These are phyloP conservation scores for Spilogale gracilis DNA, from an alignment of 2,113 vertebrate species.

Conservation along the genomic window DNA sequence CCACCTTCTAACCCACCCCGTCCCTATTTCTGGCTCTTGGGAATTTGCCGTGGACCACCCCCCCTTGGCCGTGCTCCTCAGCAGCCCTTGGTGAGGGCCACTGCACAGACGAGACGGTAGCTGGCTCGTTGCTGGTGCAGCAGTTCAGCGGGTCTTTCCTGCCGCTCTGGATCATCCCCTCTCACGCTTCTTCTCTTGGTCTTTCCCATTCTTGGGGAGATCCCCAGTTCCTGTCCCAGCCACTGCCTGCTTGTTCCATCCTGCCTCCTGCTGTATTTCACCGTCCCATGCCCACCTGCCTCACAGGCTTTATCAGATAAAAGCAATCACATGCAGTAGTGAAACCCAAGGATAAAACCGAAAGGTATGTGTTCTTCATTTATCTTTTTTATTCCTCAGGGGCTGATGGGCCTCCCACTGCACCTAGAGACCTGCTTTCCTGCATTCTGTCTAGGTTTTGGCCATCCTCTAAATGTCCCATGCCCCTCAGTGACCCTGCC, in stretches of 20 bases:
- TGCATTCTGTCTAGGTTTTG: background rate
- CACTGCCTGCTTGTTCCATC: background rate
- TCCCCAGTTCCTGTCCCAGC: background rate
- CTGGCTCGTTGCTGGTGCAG: fast-evolving
- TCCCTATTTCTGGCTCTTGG: background rate
- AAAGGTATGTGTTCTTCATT: background rate
- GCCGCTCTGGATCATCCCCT: background rate
- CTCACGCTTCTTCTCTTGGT: fast-evolving
- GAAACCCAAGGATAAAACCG: background rate
- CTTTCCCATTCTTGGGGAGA: background rate
- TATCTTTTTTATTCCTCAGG: background rate
- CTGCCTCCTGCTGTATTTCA: background rate
- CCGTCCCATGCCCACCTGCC: background rate
- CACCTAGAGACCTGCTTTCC: background rate
- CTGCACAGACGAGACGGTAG: fast-evolving
- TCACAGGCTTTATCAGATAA: background rate
- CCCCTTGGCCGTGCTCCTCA: fast-evolving
- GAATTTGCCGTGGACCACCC: background rate
- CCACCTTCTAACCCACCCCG: background rate
- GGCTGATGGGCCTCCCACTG: background rate
- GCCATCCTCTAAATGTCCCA: background rate
- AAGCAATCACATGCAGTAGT: background rate
- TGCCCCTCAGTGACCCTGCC: background rate
- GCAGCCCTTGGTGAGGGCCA: background rate
- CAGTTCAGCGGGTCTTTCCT: fast-evolving